These are phyloP conservation scores for Ormyrus thymus DNA, from an alignment of 2,888 invertebrate species.

Conservation along the genomic window DNA sequence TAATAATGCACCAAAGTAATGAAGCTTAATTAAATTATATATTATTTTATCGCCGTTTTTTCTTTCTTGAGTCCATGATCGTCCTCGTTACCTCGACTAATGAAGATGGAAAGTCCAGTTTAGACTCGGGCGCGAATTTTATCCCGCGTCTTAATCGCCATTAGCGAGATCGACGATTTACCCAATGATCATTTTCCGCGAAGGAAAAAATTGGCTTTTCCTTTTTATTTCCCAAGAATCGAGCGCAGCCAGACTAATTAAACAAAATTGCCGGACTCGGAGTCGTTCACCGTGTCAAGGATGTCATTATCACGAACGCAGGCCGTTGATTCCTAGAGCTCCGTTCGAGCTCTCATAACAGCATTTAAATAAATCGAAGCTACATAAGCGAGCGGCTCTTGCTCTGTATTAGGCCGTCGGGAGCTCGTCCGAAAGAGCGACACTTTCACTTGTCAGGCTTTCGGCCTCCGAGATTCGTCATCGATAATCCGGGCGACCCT, in stretches of 20 bases:
- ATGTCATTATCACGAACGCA: neutral
- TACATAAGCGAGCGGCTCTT: neutral
- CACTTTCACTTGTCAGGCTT: conserved; percentile 23
- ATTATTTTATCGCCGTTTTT: no score
- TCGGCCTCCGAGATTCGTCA: no score
- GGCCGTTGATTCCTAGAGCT: neutral
- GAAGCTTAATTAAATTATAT: no score
- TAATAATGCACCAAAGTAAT: no score
- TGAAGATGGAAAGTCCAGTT: conserved; percentile 2
- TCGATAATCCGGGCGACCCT: no score
- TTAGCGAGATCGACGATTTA: neutral
- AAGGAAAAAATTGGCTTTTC: neutral
- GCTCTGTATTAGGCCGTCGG: neutral
- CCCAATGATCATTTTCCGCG: neutral
- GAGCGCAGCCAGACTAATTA: conserved; percentile 11
- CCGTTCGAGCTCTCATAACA: neutral
- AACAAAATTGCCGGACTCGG: neutral
- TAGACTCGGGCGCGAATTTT: neutral
- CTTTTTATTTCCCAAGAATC: neutral
- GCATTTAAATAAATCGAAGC: neutral
- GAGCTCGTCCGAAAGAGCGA: neutral
- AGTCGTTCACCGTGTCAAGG: neutral
- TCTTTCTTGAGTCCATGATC: no score
- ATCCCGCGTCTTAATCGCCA: neutral
- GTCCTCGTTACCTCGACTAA: neutral